phyloP scores from a whole-genome alignment of 2,888 invertebrate genomes.

The Trissoscelio sp. region DNA sequence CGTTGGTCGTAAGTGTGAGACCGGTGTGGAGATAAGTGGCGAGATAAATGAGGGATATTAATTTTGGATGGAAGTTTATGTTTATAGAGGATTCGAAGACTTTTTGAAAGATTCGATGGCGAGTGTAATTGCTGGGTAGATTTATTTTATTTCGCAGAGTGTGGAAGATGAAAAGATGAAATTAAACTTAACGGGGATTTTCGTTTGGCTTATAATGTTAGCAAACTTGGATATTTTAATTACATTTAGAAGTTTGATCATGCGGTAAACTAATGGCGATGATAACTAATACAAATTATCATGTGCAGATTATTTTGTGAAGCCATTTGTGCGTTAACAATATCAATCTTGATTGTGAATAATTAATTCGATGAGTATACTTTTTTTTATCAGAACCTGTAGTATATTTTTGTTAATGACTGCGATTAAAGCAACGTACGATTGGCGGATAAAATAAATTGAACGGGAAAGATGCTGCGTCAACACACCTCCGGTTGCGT shows the following conservation, averaged over 20 bases:
- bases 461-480: constrained; percentile 30
- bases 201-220: not conserved
- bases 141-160: not conserved
- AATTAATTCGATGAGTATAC: not conserved
- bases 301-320: too few species aligned
- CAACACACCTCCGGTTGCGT: not conserved
- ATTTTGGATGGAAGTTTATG: constrained; percentile 33
- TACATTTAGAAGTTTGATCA: too few species aligned
- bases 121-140: not conserved
- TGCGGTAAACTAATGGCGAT: too few species aligned
- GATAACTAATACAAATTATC: too few species aligned
- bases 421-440: constrained; percentile 25
- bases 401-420: constrained; percentile 1
- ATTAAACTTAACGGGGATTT: too few species aligned
- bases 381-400: constrained; percentile 9
- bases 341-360: constrained; percentile 1
- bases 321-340: not conserved
- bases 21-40: constrained; percentile 10
- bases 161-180: not conserved
- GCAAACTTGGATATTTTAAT: too few species aligned
- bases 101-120: constrained; percentile 1
- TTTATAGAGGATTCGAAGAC: not conserved
- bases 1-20: constrained; percentile 15
- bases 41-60: constrained; percentile 40
- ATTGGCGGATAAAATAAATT: constrained; percentile 37